Conservation (phyloP, 2,113 vertebrate species). For the Caranx melampygus region DNA sequence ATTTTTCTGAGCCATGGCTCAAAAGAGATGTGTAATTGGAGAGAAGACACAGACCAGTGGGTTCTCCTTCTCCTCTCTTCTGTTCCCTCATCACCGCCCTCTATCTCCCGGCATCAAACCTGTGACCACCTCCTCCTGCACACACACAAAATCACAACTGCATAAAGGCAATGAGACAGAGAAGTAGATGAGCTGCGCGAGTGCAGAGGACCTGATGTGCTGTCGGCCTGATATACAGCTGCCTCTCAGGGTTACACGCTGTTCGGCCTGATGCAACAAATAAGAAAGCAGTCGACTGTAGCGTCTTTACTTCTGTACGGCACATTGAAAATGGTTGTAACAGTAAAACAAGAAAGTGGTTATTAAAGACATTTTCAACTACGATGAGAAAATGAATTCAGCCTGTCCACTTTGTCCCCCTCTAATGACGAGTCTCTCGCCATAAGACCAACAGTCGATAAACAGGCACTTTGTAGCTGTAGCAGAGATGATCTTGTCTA, state of each 20-base stretch:
- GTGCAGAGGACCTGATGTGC: conserved; percentile 54
- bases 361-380: neutral
- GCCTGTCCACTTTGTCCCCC: neutral
- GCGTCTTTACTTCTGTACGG: conserved; percentile 23
- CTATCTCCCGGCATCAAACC: neutral
- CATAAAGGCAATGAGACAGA: conserved; percentile 61
- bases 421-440: neutral
- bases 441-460: neutral
- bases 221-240: conserved; percentile 46
- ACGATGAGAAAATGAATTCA: conserved; percentile 19
- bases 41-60: conserved; percentile 66
- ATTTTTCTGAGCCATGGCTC: conserved; percentile 65
- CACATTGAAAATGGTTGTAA: conserved; percentile 1
- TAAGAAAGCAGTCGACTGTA: conserved; percentile 40
- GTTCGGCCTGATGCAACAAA: conserved; percentile 50
- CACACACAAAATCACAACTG: conserved; percentile 21
- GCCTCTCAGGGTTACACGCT: conserved; percentile 47
- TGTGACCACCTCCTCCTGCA: conserved; percentile 12
- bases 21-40: conserved; percentile 73
- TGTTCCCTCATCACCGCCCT: conserved; percentile 37
- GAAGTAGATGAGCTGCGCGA: conserved; percentile 51
- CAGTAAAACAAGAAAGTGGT: conserved; percentile 16
- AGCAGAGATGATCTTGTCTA: neutral
- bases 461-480: neutral
- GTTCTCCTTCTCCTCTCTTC: conserved; percentile 48